Evolutionary conservation across 2,888 invertebrate species (phyloP).

Genomic region (Pegoplata infirma): DNA sequence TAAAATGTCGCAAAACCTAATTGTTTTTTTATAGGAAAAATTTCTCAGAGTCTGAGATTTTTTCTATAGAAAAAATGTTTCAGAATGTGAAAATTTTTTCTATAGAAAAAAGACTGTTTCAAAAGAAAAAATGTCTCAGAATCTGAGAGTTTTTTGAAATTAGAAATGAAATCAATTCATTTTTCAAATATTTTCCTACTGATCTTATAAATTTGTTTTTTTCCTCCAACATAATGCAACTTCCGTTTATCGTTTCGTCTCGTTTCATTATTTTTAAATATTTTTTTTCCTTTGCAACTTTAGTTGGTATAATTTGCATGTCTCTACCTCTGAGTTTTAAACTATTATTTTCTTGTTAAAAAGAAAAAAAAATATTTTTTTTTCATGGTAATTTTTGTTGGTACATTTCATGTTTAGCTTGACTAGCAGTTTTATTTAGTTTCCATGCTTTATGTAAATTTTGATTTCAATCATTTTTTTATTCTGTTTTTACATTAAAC

Average conservation of each 20-base stretch:
- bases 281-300: not conserved
- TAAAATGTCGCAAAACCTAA: no score
- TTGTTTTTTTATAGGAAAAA: no score
- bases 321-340: not conserved
- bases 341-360: slow-evolving; percentile 24
- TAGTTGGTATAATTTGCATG: slow-evolving; percentile 20
- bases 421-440: not conserved
- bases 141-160: no score
- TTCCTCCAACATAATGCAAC: not conserved
- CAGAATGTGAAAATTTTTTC: no score
- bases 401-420: not conserved
- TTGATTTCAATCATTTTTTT: not conserved
- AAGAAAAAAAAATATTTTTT: not conserved
- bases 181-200: not conserved
- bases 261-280: not conserved
- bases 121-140: no score
- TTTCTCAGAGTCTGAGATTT: no score
- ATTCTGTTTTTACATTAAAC: not conserved
- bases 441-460: not conserved
- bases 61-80: no score
- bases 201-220: not conserved
- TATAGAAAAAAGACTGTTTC: no score
- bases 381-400: not conserved
- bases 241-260: slow-evolving; percentile 20
- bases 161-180: no score